Conservation (phyloP, 2,888 invertebrate genomes). For the Mystacides longicornis region DNA sequence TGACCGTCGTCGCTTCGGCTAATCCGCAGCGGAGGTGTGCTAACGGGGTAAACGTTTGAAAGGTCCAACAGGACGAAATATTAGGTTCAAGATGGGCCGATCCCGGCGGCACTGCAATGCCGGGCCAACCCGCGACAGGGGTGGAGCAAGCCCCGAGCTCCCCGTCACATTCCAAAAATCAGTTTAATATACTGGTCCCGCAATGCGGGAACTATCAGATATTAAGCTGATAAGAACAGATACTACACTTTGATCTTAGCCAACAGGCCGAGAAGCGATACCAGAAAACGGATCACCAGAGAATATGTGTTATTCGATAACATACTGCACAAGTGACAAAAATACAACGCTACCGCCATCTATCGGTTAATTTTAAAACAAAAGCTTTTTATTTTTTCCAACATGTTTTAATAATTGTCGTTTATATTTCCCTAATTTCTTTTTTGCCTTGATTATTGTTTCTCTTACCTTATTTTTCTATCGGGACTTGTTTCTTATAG, state of each 20-base stretch:
- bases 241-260: constrained; percentile 35
- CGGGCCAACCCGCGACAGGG: constrained; percentile 60
- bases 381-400: too few relatives aligned
- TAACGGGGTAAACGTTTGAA: too few relatives aligned
- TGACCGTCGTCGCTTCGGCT: too few relatives aligned
- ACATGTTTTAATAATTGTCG: too few relatives aligned
- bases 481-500: too few relatives aligned
- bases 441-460: too few relatives aligned
- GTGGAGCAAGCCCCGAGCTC: constrained; percentile 58
- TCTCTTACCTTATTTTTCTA: too few relatives aligned
- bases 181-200: constrained; percentile 52
- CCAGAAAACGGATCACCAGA: background rate
- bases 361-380: background rate
- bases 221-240: constrained; percentile 26
- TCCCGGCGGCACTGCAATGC: constrained; percentile 62
- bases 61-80: background rate
- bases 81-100: constrained; percentile 20
- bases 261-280: constrained; percentile 49
- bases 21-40: too few relatives aligned
- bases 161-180: constrained; percentile 49
- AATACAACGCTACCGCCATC: background rate
- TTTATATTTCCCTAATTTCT: too few relatives aligned
- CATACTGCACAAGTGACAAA: background rate
- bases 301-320: background rate
- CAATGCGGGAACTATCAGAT: constrained; percentile 35